Conservation (phyloP, 2,797 vertebrate genomes). For the Sebastes vulpes region DNA sequence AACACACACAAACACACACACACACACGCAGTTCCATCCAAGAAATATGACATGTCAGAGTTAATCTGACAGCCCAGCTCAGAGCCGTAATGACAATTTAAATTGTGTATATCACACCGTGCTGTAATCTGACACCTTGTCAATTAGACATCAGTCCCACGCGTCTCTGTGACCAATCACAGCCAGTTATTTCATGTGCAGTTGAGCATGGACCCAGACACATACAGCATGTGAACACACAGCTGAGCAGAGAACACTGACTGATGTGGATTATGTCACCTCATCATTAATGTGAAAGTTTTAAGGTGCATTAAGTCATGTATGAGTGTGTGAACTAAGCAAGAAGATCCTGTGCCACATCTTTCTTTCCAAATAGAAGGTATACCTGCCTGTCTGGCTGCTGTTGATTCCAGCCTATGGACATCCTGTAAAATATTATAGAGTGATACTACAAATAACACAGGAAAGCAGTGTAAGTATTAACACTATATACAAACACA, state of each 20-base stretch:
- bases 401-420: too few species aligned
- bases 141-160: conserved; percentile 58
- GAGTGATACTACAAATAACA: too few species aligned
- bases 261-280: not conserved
- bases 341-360: too few species aligned
- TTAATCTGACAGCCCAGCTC: conserved; percentile 42
- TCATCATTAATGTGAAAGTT: not conserved
- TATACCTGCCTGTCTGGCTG: too few species aligned
- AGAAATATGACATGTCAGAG: conserved; percentile 34
- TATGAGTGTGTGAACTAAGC: not conserved
- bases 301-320: not conserved
- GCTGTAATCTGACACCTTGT: conserved; percentile 66
- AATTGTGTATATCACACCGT: conserved; percentile 55
- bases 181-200: conserved; percentile 3
- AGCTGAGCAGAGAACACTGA: not conserved
- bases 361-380: too few species aligned
- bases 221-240: not conserved
- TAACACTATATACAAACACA: too few species aligned
- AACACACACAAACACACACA: not conserved
- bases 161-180: conserved; percentile 12
- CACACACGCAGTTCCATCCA: not conserved
- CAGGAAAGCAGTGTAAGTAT: too few species aligned
- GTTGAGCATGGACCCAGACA: not conserved
- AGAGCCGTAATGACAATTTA: conserved; percentile 61
- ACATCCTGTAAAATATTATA: too few species aligned